Percentiles rank a stretch among this genome's conserved stretches.
Evolutionary conservation across 1,140 invertebrate genomes (phyloP).

Genomic region (Drosophila erecta): DNA sequence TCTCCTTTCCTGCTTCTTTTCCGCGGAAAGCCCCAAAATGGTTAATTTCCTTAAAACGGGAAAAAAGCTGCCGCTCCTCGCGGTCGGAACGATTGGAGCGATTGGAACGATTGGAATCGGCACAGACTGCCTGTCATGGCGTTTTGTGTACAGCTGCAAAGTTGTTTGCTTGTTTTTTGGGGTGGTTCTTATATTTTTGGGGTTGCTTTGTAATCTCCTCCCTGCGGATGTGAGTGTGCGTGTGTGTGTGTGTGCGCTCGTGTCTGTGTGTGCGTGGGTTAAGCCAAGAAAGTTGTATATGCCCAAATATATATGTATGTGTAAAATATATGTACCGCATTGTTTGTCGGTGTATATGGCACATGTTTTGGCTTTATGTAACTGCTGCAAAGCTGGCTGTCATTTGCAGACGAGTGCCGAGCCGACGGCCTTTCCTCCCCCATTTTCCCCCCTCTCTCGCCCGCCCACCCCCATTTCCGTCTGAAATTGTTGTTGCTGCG

Average conservation of each 20-base stretch:
- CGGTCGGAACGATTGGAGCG: constrained; percentile 58
- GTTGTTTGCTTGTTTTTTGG: constrained; percentile 52
- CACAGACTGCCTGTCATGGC: constrained; percentile 66
- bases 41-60: constrained; percentile 64
- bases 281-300: constrained; percentile 67
- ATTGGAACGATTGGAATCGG: constrained; percentile 63
- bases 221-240: constrained; percentile 2
- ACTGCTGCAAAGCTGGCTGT: constrained; percentile 74
- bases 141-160: constrained; percentile 53
- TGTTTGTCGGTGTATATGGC: constrained; percentile 51
- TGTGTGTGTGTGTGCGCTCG: constrained; percentile 42
- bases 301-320: constrained; percentile 25
- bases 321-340: constrained; percentile 31
- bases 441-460: background rate
- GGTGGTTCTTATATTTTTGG: constrained; percentile 70
- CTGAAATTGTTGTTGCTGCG: constrained; percentile 50
- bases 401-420: constrained; percentile 74
- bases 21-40: constrained; percentile 55
- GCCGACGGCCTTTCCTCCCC: constrained; percentile 58
- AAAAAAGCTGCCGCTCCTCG: constrained; percentile 22
- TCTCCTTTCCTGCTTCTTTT: constrained; percentile 1
- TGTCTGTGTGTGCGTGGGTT: constrained; percentile 70
- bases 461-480: constrained; percentile 4
- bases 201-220: constrained; percentile 78
- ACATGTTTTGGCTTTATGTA: constrained; percentile 79